Base-by-base conservation (phyloP, 2,888 invertebrate genomes). In the Scaptomyza tumidula region DNA sequence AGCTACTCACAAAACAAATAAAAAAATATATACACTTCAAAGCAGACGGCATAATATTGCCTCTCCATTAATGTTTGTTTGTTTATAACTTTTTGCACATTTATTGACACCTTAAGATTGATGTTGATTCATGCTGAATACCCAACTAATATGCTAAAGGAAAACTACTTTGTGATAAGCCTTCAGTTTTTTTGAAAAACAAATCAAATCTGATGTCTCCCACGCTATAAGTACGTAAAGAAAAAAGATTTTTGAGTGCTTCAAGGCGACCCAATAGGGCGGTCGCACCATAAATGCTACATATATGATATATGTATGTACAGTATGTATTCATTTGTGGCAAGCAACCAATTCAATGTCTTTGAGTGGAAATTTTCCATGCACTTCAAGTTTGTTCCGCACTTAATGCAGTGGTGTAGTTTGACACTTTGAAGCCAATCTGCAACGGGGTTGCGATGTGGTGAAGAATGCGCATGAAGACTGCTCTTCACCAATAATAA, bases 321-420 rank as follows among this genome's bases (percentile, higher is more conserved):
- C n/a, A 7, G 37, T n/a, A 37, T 37, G 37, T 29, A 58, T 62
- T 69, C 52, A 43, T 54, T 55, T 52, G 65, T 29, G 54, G 19
- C 59, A 44, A 62, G 9, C 58, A 61, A 55, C 48, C 73, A 76
- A 71, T 78, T 76, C 68, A 76, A 73, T 69, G 48, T 74, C 73
- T 84, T 69, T 44, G 53, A 69, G 74, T 84, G 76, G 81, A 74
- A 81, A 84, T 76, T 84, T 81, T 80, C 81, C 84, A 77, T 65
- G 69, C 61, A 65, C 62, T 33, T 45, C 67, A 55, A 68, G 68
- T 52, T 64, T 73, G 61, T 53, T 54, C n/a, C 50, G 54, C 55
- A 46, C 66, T 60, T 39, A 16, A 54, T 24, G 29, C 44, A 56
- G 39, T 62, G 61, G 57, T 46, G 49, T 19, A 2, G 19, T 19